phyloP scores from a whole-genome alignment of 2,797 vertebrate genomes.

The Galagoides demidoff region DNA sequence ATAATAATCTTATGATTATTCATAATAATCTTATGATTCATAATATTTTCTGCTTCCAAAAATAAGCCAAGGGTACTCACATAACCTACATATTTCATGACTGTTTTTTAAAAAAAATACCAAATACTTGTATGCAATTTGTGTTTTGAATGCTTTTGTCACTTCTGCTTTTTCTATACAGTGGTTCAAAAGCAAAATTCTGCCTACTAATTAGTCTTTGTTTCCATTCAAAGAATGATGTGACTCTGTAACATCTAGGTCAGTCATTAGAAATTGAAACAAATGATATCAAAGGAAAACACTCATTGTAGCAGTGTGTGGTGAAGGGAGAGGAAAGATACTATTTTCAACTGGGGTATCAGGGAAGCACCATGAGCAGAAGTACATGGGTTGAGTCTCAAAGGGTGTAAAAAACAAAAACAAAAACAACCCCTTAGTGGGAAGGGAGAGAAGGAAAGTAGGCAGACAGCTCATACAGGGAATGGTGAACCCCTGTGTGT shows the following conservation, averaged over 20 bases:
- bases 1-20: too few species aligned
- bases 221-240: background rate
- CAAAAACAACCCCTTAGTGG: background rate
- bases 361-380: background rate
- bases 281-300: background rate
- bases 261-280: background rate
- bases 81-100: background rate
- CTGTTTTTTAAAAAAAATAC: background rate
- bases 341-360: background rate
- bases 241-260: background rate
- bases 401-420: background rate
- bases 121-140: background rate
- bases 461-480: background rate
- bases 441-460: background rate
- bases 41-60: background rate
- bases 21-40: background rate
- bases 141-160: slow-evolving; percentile 4
- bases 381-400: background rate
- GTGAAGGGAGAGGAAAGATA: background rate
- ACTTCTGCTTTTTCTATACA: background rate
- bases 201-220: background rate
- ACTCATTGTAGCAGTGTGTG: background rate
- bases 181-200: background rate
- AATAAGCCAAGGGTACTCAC: background rate
- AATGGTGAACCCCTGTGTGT: background rate